phyloP scores from a whole-genome alignment of 1,140 invertebrate species.

The Stegodyphus dumicola region DNA sequence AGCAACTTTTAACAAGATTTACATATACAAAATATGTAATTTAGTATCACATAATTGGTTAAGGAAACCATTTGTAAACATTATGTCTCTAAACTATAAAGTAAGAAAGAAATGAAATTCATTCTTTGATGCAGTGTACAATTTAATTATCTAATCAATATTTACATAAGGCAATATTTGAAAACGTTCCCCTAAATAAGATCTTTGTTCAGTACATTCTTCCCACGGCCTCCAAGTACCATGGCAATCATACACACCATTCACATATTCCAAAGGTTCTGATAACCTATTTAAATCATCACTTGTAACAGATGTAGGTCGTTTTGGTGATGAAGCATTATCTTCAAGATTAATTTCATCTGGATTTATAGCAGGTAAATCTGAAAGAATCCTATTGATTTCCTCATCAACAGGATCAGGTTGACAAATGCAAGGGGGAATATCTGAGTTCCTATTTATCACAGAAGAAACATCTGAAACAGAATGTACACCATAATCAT shows the following conservation, averaged over 20 bases:
- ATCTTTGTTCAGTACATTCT: constrained; percentile 78
- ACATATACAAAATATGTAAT: too few species aligned
- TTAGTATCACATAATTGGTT: too few species aligned
- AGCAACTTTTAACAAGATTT: too few species aligned
- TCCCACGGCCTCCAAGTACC: constrained; percentile 84
- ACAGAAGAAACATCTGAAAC: constrained; percentile 47
- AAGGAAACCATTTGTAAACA: too few species aligned
- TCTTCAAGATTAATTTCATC: constrained; percentile 70
- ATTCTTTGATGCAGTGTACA: constrained; percentile 42
- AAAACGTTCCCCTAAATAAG: constrained; percentile 77
- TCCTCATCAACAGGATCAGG: constrained; percentile 66
- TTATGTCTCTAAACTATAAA: neutral
- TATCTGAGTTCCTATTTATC: constrained; percentile 34
- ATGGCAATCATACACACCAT: constrained; percentile 74
- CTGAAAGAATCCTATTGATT: constrained; percentile 73
- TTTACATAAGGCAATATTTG: constrained; percentile 93
- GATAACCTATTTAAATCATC: constrained; percentile 64
- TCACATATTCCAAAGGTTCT: constrained; percentile 72
- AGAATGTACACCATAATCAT: constrained; percentile 35
- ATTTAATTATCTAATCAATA: constrained; percentile 76
- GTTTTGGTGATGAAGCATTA: constrained; percentile 66
- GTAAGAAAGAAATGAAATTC: constrained; percentile 11
- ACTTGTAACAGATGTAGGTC: constrained; percentile 66
- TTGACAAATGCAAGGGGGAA: constrained; percentile 22
- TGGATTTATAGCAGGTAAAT: constrained; percentile 75